Evolutionary conservation across 2,888 invertebrate genomes (phyloP), one percentile per base, ranked within the genome.

Genomic region (Syritta pipiens): DNA sequence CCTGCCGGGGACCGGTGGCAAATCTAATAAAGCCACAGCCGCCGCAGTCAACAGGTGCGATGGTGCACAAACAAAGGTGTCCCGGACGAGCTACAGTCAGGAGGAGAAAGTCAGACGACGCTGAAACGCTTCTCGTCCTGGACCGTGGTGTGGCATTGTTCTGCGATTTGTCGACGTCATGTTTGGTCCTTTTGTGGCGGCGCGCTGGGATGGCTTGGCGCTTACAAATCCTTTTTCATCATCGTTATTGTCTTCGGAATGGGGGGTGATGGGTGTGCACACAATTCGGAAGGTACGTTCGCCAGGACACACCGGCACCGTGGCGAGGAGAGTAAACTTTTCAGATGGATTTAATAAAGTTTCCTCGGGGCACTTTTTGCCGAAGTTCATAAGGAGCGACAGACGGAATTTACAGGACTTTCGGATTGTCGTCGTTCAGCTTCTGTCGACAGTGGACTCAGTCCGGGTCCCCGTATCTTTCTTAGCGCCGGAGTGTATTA

Each of bases 371-470:
- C 74, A 68, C 74, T 60, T 79, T 77, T 67, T 60, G 55, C 28
- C n/a, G n/a, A 44, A 74, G 79, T 79, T 79, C 74, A 79, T 74
- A 79, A 79, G 74, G 62, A 67, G 59, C 74, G 79, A 79, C 74
- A 74, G 62, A 74, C 67, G 67, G 67, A 79, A 74, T 74, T 67
- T 53, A 48, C 57, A 79, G 79, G 51, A 62, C 67, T 60, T 44
- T 48, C 65, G 65, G 48, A 65, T 72, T 72, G 72, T 79, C 72
- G 65, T 42, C 42, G 51, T 53, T 60, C 37, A 30, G 49, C 42
- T 72, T 37, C 65, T 22, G n/a, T n/a, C n/a, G n/a, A n/a, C n/a
- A n/a, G n/a, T n/a, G n/a, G n/a, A n/a, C n/a, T n/a, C n/a, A n/a
- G n/a, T n/a, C n/a, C n/a, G n/a, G n/a, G n/a, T n/a, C n/a, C n/a